Base-by-base conservation (phyloP, 2,888 invertebrate species). In the Lasioglossum pauxillum region DNA sequence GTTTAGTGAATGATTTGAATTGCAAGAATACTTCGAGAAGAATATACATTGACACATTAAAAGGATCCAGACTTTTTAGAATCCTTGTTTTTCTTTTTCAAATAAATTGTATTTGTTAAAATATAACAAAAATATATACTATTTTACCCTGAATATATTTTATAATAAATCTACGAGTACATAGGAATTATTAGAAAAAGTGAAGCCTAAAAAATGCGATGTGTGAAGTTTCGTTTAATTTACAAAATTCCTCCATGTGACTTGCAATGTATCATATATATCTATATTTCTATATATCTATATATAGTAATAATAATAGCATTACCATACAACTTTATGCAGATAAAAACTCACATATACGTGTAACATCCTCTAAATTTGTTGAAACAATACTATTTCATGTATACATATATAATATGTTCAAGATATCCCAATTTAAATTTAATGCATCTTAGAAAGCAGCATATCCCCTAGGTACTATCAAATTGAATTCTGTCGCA, bases 261-360 rank as follows among this genome's bases (percentile, higher is more conserved):
- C 86, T 92, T 90, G 89, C 90, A 92, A 87, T 87, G 84, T 76
- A 85, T 86, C 79, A 83, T 90, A 90, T 89, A 89, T 85, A 82
- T 83, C 78, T 82, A 83, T 84, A 79, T 85, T 78, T 85, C 60
- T 85, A 85, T 84, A 79, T 85, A 84, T 85, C 49, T 85, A 85
- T 84, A 82, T 85, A 89, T 88, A 92, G 88, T 92, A 92, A 92
- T 93, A 92, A 92, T 93, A 90, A 90, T 93, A 89, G 89, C 92
- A 91, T 92, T 93, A 94, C 92, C 90, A 89, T 94, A 93, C 94
- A 93, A 92, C 91, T 93, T 94, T 92, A 91, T 92, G 93, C 92
- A 91, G 93, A 93, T 94, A 94, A 94, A 94, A 94, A 94, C 94
- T 94, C 94, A 93, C 94, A 93, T 93, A 92, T 93, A 93, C 92